A percentile compares a stretch with the other conserved stretches of the same genome.
phyloP scores from a whole-genome alignment of 2,113 vertebrate species.

The Tautogolabrus adspersus region DNA sequence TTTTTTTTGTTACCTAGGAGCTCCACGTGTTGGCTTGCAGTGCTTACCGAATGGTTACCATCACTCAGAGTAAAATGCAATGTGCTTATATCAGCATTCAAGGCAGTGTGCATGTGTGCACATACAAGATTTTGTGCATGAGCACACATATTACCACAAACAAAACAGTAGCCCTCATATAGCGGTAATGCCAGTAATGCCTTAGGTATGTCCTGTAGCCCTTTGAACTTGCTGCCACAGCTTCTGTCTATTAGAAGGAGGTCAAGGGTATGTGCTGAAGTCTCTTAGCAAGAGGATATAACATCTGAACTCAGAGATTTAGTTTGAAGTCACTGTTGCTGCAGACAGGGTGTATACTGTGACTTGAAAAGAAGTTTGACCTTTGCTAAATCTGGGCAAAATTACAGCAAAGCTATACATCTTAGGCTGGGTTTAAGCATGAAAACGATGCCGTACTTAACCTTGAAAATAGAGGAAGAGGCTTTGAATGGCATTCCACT shows the following conservation, averaged over 20 bases:
- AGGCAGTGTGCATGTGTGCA: background rate
- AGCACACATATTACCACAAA: slow-evolving; percentile 4
- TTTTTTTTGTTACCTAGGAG: slow-evolving; percentile 62
- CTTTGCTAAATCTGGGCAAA: background rate
- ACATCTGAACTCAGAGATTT: slow-evolving; percentile 47
- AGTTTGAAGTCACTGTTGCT: background rate
- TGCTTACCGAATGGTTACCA: slow-evolving; percentile 42
- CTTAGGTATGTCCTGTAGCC: slow-evolving; percentile 37
- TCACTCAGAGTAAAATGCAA: slow-evolving; percentile 37
- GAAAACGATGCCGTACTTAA: slow-evolving; percentile 6
- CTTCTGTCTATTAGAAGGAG: slow-evolving; percentile 39
- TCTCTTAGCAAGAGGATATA: slow-evolving; percentile 47
- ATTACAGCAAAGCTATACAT: background rate
- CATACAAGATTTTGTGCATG: background rate
- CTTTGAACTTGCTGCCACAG: slow-evolving; percentile 52
- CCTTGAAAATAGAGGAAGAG: slow-evolving; percentile 20
- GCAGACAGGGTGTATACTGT: background rate
- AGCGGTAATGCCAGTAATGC: slow-evolving; percentile 39
- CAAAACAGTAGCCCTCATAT: slow-evolving; percentile 36
- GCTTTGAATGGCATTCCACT: slow-evolving; percentile 52
- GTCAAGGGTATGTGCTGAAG: slow-evolving; percentile 52
- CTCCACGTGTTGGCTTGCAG: slow-evolving; percentile 45
- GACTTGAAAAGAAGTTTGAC: slow-evolving; percentile 7
- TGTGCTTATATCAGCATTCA: slow-evolving; percentile 8
- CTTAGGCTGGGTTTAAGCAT: background rate